Conservation (phyloP, 2,113 vertebrate species). For the Python bivittatus region DNA sequence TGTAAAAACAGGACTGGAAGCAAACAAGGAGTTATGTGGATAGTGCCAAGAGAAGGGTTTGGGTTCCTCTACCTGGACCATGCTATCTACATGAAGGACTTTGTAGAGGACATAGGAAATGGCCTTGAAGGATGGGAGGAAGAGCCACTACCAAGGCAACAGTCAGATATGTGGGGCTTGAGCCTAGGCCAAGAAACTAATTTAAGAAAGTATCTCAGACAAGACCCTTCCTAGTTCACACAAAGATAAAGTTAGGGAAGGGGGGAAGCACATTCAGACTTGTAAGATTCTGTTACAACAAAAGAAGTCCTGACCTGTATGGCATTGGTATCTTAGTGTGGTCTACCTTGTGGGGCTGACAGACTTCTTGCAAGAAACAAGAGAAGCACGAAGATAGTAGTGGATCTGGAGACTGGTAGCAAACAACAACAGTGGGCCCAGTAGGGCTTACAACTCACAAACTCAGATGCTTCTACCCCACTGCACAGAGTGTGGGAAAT, state of each 20-base stretch:
- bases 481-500: not conserved
- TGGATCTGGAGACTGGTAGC: not conserved
- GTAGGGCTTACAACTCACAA: not conserved
- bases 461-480: not conserved
- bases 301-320: not conserved
- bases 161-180: not conserved
- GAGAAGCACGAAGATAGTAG: not conserved
- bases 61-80: not conserved
- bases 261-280: not conserved
- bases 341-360: not conserved
- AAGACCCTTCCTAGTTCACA: not conserved
- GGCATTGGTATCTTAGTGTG: not conserved
- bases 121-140: not conserved
- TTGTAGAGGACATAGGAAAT: not conserved
- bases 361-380: not conserved
- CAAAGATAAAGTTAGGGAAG: not conserved
- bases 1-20: not conserved
- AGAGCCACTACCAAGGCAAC: not conserved
- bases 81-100: not conserved
- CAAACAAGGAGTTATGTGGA: not conserved
- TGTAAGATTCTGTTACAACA: not conserved
- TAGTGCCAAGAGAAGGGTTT: not conserved
- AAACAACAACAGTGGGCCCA: not conserved
- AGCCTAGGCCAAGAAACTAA: not conserved
- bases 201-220: not conserved